Percentiles rank a stretch among this genome's conserved stretches.
phyloP scores from a whole-genome alignment of 2,888 invertebrate genomes.

The Seira sanloemensis region DNA sequence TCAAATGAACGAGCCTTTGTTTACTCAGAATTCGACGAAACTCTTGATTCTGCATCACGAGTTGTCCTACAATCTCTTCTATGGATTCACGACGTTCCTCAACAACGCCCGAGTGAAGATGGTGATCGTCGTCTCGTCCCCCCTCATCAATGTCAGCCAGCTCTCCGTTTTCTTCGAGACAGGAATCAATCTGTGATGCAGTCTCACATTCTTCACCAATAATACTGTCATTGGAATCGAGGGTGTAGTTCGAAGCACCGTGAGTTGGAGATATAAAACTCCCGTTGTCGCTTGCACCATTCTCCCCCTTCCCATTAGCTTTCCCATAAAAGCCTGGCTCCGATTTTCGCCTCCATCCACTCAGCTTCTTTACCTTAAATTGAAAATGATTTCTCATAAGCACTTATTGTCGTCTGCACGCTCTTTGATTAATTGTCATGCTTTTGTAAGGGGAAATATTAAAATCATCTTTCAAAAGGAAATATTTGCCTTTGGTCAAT shows the following conservation, averaged over 20 bases:
- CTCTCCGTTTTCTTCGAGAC: conserved; percentile 62
- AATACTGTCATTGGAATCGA: conserved; percentile 73
- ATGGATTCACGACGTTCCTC: conserved; percentile 72
- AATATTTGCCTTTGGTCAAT: too few relatives aligned
- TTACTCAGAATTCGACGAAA: conserved; percentile 87
- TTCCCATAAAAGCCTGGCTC: conserved; percentile 73
- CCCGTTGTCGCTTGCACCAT: conserved; percentile 45
- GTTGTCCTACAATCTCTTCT: conserved; percentile 87
- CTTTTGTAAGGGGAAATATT: too few relatives aligned
- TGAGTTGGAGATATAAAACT: conserved; percentile 64
- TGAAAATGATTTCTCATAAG: conserved; percentile 6
- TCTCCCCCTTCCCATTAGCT: conserved; percentile 52
- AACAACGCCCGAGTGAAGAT: conserved; percentile 11
- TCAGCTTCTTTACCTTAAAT: conserved; percentile 73
- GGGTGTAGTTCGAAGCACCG: conserved; percentile 70
- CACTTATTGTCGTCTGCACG: background rate
- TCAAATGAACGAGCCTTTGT: conserved; percentile 78
- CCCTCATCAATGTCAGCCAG: conserved; percentile 68
- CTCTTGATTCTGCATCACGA: conserved; percentile 85
- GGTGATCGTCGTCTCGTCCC: conserved; percentile 39
- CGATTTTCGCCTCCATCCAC: conserved; percentile 73
- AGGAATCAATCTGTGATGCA: conserved; percentile 70
- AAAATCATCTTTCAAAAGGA: too few relatives aligned
- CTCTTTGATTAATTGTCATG: too few relatives aligned
- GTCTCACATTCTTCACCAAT: conserved; percentile 71